Evolutionary conservation across 92 coral and sea anemone genomes (phyloP).

Genomic region (Anthopleura xanthogrammica): DNA sequence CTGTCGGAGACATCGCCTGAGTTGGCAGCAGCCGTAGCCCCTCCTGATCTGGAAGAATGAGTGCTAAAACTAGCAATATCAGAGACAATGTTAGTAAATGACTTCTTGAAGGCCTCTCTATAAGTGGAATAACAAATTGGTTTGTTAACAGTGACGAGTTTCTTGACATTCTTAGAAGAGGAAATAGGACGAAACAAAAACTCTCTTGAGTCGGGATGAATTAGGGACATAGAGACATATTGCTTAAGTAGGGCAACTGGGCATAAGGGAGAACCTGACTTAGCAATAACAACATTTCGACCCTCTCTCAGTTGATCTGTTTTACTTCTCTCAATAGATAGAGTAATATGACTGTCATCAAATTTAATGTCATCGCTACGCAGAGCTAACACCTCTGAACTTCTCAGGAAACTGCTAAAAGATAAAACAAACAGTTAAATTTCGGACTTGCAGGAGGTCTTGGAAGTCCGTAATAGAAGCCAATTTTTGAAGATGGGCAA

Average conservation of each 20-base stretch:
- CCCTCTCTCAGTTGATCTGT: constrained; percentile 51
- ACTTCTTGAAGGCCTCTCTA: constrained; percentile 41
- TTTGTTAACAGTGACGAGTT: constrained; percentile 34
- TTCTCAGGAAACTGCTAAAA: constrained; percentile 32
- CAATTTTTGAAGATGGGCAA: constrained; percentile 22
- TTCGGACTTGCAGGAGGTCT: constrained; percentile 25
- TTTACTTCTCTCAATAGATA: constrained; percentile 39
- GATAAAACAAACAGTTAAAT: background rate
- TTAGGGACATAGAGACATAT: constrained; percentile 18
- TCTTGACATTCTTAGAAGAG: constrained; percentile 36
- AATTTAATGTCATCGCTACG: constrained; percentile 19
- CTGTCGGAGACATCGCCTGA: background rate
- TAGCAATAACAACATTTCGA: constrained; percentile 31
- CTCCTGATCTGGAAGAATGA: constrained; percentile 2
- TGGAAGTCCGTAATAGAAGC: constrained; percentile 20
- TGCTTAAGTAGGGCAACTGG: constrained; percentile 27
- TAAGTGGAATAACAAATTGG: constrained; percentile 37
- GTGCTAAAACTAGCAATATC: background rate
- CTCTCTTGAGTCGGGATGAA: constrained; percentile 29
- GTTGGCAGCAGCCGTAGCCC: background rate
- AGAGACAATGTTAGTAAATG: constrained; percentile 32
- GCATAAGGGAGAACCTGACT: constrained; percentile 27
- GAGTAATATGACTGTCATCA: constrained; percentile 5
- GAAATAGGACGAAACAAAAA: constrained; percentile 38
- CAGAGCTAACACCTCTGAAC: constrained; percentile 12